Evolutionary conservation across 2,888 invertebrate genomes (phyloP).

Genomic region (Drosophila affinis): DNA sequence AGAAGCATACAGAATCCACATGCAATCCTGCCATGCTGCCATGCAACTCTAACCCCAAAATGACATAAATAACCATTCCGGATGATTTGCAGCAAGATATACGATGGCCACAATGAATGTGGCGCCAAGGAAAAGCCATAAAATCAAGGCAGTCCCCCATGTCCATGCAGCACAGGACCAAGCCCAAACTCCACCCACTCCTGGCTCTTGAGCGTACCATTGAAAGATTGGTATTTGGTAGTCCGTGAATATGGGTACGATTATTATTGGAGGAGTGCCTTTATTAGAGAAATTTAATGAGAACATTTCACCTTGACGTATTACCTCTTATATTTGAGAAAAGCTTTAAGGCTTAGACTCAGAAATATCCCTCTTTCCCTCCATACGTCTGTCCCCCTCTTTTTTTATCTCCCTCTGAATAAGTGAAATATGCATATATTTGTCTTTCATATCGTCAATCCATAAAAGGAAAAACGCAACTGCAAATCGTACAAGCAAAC

Average conservation of each 20-base stretch:
- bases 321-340: neutral
- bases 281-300: neutral
- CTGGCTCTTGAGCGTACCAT: neutral
- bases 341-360: neutral
- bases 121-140: slow-evolving; percentile 5
- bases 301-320: neutral
- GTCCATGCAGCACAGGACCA: neutral
- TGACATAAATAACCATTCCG: neutral
- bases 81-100: slow-evolving; percentile 4
- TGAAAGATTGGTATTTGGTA: neutral
- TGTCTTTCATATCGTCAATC: slow-evolving; percentile 34
- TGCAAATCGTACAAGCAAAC: slow-evolving; percentile 74
- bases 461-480: slow-evolving; percentile 42
- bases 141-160: neutral
- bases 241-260: neutral
- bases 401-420: neutral
- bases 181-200: neutral
- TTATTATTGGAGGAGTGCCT: neutral
- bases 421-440: slow-evolving; percentile 15
- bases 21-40: neutral
- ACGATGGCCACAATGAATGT: neutral
- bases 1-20: neutral
- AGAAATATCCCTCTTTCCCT: neutral
- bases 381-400: neutral
- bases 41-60: neutral